Evolutionary conservation across 2,797 vertebrate genomes (phyloP).

Genomic region (Apogon talboti): DNA sequence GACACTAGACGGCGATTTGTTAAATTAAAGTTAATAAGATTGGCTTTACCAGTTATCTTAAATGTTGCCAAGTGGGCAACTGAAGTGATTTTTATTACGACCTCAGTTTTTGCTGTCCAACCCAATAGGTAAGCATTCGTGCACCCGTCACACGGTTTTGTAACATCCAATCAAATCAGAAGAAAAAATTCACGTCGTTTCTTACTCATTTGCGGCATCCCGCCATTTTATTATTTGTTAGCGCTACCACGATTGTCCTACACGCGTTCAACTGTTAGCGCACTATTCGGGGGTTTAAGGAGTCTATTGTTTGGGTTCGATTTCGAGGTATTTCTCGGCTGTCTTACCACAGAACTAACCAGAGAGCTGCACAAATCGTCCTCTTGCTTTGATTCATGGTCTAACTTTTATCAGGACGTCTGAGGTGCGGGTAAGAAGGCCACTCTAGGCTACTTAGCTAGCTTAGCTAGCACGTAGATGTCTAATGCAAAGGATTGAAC

Average conservation of each 20-base stretch:
- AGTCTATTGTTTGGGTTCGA: neutral
- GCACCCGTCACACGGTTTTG: neutral
- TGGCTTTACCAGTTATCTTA: no score
- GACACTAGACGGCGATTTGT: no score
- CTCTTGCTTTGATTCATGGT: slow-evolving; percentile 44
- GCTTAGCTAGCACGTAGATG: slow-evolving; percentile 28
- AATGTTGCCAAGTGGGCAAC: no score
- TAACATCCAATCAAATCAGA: neutral
- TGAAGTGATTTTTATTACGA: no score
- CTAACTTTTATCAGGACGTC: slow-evolving; percentile 28
- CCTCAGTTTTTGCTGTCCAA: no score
- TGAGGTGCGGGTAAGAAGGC: slow-evolving; percentile 73
- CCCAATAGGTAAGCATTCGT: no score
- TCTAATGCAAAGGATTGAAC: neutral
- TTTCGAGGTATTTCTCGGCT: no score
- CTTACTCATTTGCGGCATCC: slow-evolving; percentile 58
- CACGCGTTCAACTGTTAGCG: neutral
- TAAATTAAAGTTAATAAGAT: no score
- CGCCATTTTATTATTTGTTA: slow-evolving; percentile 80
- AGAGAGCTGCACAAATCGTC: neutral
- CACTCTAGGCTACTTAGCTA: slow-evolving; percentile 14
- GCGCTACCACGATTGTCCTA: neutral
- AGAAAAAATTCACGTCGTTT: slow-evolving; percentile 50
- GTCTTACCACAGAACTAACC: neutral
- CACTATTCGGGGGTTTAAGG: fast-evolving